Percentiles rank a stretch among this genome's conserved stretches.
Evolutionary conservation across 2,113 vertebrate species (phyloP).

Genomic region (Camelus dromedarius): DNA sequence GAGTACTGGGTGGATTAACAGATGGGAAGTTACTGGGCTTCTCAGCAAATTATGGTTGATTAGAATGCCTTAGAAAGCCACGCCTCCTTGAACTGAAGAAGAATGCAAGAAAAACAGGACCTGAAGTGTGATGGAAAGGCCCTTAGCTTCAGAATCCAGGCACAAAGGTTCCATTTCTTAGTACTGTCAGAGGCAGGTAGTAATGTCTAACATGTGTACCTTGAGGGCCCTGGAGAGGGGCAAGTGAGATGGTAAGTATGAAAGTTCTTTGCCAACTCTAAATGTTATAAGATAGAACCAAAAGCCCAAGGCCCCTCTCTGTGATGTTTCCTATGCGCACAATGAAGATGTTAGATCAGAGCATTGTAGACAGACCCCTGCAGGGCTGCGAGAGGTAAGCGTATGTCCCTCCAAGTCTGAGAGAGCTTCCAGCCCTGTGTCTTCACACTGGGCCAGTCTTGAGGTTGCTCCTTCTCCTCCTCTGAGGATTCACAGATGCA

Average conservation of each 20-base stretch:
- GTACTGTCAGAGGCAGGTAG: not conserved
- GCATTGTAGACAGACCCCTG: not conserved
- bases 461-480: not conserved
- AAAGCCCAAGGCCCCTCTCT: not conserved
- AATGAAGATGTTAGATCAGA: not conserved
- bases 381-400: not conserved
- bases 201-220: not conserved
- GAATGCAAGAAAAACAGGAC: not conserved
- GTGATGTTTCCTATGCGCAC: not conserved
- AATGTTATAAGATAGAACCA: not conserved
- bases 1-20: not conserved
- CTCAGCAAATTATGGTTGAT: not conserved
- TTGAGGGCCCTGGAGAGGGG: not conserved
- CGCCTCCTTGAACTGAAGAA: not conserved
- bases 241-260: not conserved
- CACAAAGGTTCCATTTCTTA: not conserved
- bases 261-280: not conserved
- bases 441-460: not conserved
- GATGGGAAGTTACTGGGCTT: not conserved
- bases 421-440: not conserved
- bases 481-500: not conserved
- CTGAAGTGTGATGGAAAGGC: not conserved
- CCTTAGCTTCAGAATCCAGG: not conserved
- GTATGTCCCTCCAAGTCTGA: not conserved
- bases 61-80: not conserved